Evolutionary conservation across 1,140 invertebrate species (phyloP).

Genomic region (Penaeus chinensis): DNA sequence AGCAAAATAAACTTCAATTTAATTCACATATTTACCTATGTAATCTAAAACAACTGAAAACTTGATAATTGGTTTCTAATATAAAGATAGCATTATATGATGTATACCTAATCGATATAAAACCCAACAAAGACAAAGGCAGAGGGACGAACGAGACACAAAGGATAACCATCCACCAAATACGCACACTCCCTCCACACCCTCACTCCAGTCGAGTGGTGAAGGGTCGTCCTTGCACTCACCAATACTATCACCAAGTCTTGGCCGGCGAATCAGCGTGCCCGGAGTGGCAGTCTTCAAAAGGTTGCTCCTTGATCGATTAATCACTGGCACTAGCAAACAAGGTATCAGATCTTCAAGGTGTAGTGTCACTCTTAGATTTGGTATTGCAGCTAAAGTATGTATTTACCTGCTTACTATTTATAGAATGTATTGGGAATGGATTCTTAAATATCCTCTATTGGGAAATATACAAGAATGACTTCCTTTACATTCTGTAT

Average conservation of each 20-base stretch:
- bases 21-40: too few relatives aligned
- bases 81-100: too few relatives aligned
- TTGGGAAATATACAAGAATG: too few relatives aligned
- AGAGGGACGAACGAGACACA: background rate
- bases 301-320: slow-evolving; percentile 48
- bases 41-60: too few relatives aligned
- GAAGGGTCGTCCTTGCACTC: slow-evolving; percentile 35
- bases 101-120: too few relatives aligned
- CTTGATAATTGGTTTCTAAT: too few relatives aligned
- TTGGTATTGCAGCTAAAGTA: background rate
- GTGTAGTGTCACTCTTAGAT: background rate
- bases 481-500: too few relatives aligned
- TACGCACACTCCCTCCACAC: slow-evolving; percentile 6
- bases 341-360: slow-evolving; percentile 31
- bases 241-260: slow-evolving; percentile 46
- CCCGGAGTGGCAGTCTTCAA: slow-evolving; percentile 50
- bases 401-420: background rate
- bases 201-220: slow-evolving; percentile 29
- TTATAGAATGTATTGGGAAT: background rate
- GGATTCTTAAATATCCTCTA: too few relatives aligned
- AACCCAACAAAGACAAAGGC: background rate
- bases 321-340: slow-evolving; percentile 27
- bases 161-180: background rate
- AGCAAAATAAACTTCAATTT: too few relatives aligned
- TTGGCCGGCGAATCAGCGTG: slow-evolving; percentile 40